Evolutionary conservation across 2,797 vertebrate species (phyloP).

Genomic region (Xyrichtys novacula): DNA sequence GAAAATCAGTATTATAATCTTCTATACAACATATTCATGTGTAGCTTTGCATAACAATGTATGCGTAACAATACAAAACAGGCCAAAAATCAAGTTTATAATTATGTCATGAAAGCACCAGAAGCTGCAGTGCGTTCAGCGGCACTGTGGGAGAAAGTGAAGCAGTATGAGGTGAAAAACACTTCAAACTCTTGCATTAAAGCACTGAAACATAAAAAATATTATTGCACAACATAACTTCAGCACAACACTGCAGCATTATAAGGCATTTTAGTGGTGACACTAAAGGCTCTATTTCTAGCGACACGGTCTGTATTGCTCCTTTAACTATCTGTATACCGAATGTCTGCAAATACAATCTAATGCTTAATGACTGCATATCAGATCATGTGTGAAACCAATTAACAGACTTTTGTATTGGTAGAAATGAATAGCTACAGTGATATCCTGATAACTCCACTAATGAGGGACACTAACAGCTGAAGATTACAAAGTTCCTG

Average conservation of each 20-base stretch:
- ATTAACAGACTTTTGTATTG: constrained; percentile 38
- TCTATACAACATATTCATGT: too few relatives aligned
- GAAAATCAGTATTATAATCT: too few relatives aligned
- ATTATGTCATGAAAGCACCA: background rate
- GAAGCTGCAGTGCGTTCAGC: background rate
- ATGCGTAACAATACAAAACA: background rate
- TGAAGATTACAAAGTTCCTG: constrained; percentile 21
- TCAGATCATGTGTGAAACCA: constrained; percentile 37
- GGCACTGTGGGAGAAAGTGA: background rate
- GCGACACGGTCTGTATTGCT: background rate
- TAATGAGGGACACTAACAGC: constrained; percentile 28
- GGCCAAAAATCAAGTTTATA: background rate
- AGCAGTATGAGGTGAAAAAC: background rate
- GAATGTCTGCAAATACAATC: background rate
- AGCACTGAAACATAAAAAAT: background rate
- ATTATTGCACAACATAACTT: background rate
- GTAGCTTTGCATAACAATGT: too few relatives aligned
- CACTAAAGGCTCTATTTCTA: background rate
- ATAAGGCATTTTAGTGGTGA: background rate
- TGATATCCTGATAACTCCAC: constrained; percentile 16
- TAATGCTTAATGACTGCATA: constrained; percentile 6
- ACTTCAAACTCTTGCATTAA: background rate
- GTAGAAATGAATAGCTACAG: constrained; percentile 30
- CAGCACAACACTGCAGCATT: background rate
- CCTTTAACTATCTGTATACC: background rate